Evolutionary conservation across 64 coral and sea anemone species (phyloP), one percentile per base, ranked within the genome.

Genomic region (Porites lutea): DNA sequence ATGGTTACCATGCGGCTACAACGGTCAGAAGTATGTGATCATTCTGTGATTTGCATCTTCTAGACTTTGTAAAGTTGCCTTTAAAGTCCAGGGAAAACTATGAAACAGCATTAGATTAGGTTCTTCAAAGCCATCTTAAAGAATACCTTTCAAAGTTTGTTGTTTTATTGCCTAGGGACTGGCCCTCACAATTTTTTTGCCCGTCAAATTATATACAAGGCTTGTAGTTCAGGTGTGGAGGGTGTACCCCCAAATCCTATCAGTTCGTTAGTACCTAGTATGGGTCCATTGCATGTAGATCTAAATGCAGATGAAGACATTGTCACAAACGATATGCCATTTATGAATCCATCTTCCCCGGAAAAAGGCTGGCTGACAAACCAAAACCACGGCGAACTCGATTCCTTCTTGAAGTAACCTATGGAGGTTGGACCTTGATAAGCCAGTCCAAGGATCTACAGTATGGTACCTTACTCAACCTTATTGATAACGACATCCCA

Each of bases 11-110:
- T 72, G 90, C 82, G 6, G n/a, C 77, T 59, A 22, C 54, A 86
- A 75, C 64, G 18, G n/a, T 87, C 15, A 84, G 84, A 18, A 12
- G 27, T 37, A 21, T 87, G 53, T 45, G 90, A 5, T 77, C 20
- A 78, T 93, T 87, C 77, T 43, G 58, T 86, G 80, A 93, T 93
- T 82, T 93, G 48, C 63, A 93, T 80, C 47, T 93, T 55, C 65
- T 93, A 12, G 84, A 93, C 61, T 93, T 93, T 93, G 74, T 93
- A 7, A 71, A 93, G 46, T 61, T 88, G 46, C 66, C 84, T 85
- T 65, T 92, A 93, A 93, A 93, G 71, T 68, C 60, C 59, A 93
- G 37, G 76, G 52, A 18, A 8, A 88, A 93, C 23, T 88, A 88
- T 93, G 73, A 88, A 79, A 14, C 59, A 19, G 91, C 91, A 2